Evolutionary conservation across 2,113 vertebrate species (phyloP).

Genomic region (Daboia siamensis): DNA sequence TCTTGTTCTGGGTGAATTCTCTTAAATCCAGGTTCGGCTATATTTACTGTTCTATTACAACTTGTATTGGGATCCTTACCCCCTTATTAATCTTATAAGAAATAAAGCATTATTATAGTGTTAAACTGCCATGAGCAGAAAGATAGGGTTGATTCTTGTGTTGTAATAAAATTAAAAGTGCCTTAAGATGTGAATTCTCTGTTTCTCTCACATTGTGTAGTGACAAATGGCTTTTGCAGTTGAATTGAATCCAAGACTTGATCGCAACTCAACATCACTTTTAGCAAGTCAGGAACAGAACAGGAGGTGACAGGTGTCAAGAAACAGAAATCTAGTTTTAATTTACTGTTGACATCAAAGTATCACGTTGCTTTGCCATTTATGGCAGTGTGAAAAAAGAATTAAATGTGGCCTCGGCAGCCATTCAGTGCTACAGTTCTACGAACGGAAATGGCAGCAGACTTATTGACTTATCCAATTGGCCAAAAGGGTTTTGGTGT

Average conservation of each 20-base stretch:
- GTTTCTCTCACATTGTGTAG: neutral
- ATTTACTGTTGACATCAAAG: constrained; percentile 4
- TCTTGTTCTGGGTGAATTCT: neutral
- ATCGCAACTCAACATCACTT: neutral
- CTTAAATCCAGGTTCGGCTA: neutral
- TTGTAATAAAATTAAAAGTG: neutral
- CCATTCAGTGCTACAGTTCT: constrained; percentile 23
- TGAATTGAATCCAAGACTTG: neutral
- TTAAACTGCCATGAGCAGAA: neutral
- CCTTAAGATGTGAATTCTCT: neutral
- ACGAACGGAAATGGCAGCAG: constrained; percentile 17
- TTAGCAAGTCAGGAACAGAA: neutral
- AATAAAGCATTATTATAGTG: neutral
- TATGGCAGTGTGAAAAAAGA: neutral
- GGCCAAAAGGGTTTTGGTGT: constrained; percentile 8
- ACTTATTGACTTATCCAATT: constrained; percentile 16
- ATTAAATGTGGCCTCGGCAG: neutral
- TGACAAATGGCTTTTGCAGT: neutral
- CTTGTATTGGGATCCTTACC: neutral
- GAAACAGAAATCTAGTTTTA: neutral
- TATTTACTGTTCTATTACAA: neutral
- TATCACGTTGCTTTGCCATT: neutral
- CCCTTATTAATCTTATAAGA: neutral
- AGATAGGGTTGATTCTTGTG: neutral
- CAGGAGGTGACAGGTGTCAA: neutral